Conservation (phyloP, 1,140 invertebrate species). For the Phymorhynchus buccinoides region DNA sequence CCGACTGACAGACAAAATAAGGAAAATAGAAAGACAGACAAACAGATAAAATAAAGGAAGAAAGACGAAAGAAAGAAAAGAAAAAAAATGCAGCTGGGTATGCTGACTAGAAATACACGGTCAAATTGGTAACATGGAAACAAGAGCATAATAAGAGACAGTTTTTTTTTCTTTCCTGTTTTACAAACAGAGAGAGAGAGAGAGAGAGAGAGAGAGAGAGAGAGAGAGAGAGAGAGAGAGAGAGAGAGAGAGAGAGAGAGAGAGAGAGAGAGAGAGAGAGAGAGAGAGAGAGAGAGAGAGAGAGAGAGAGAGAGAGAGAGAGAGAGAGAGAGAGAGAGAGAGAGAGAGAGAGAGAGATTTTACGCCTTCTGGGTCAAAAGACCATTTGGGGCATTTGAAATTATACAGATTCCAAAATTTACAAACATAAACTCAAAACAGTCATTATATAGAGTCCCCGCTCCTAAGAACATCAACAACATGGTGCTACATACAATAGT, state of each 20-base stretch:
- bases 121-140: not conserved
- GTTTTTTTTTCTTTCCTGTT: too few relatives aligned
- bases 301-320: not conserved
- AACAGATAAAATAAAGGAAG: not conserved
- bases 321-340: not conserved
- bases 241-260: not conserved
- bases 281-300: not conserved
- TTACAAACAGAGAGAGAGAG: conserved; percentile 22
- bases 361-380: too few relatives aligned
- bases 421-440: too few relatives aligned
- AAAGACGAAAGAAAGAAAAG: not conserved
- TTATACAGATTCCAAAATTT: too few relatives aligned
- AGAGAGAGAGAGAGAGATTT: too few relatives aligned
- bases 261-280: not conserved
- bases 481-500: too few relatives aligned
- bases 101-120: not conserved
- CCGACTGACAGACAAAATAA: too few relatives aligned
- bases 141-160: not conserved
- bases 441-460: too few relatives aligned
- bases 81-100: conserved; percentile 1
- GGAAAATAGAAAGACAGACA: not conserved
- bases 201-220: conserved; percentile 22
- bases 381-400: too few relatives aligned
- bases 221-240: not conserved
- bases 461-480: too few relatives aligned